Percentiles rank a stretch among this genome's conserved stretches.
Evolutionary conservation across 1,140 invertebrate species (phyloP).

Genomic region (Nephila pilipes): DNA sequence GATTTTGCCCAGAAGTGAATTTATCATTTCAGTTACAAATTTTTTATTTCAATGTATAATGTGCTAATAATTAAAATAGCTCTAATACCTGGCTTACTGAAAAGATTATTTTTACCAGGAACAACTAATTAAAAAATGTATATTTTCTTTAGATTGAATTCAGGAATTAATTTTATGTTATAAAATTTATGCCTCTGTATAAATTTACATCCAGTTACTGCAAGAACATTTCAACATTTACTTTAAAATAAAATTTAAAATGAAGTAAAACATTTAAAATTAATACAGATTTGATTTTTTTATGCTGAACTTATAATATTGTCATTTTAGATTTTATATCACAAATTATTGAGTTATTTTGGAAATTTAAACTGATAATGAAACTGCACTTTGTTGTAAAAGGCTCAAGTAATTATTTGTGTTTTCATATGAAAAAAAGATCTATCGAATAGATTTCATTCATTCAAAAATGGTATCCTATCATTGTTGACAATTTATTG

Average conservation of each 20-base stretch:
- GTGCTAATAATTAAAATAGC: conserved; percentile 27
- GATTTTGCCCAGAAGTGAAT: no score
- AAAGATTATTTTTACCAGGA: neutral
- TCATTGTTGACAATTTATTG: no score
- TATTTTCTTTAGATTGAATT: conserved; percentile 1
- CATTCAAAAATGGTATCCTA: no score
- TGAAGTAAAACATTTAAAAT: conserved; percentile 74
- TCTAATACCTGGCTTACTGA: neutral
- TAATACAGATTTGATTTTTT: conserved; percentile 64
- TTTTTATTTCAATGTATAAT: neutral
- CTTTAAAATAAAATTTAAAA: conserved; percentile 69
- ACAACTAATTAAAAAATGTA: neutral
- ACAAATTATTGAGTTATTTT: no score
- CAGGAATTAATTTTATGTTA: conserved; percentile 29
- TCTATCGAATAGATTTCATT: no score
- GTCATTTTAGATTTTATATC: no score
- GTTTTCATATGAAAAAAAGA: no score
- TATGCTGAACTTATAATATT: neutral
- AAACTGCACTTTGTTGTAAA: no score
- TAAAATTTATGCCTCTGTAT: conserved; percentile 32
- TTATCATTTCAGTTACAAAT: no score
- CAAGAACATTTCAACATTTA: conserved; percentile 67
- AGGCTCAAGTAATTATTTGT: no score
- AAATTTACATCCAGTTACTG: conserved; percentile 54
- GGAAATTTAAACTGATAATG: no score